Evolutionary conservation across 2,888 invertebrate species (phyloP).

Genomic region (Julus scandinavius): DNA sequence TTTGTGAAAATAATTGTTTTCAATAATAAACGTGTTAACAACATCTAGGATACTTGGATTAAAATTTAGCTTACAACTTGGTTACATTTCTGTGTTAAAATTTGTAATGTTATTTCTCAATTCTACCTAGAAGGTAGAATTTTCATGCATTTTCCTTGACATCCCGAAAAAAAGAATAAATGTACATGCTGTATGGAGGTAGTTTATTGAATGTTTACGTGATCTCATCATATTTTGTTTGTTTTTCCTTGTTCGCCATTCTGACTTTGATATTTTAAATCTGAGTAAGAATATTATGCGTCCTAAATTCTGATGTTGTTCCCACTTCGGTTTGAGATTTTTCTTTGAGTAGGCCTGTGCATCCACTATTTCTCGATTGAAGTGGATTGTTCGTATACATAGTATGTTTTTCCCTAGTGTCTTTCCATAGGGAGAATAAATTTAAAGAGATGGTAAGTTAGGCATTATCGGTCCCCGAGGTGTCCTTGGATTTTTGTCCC

Average conservation of each 20-base stretch:
- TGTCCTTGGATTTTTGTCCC: conserved; percentile 10
- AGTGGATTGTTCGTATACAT: neutral
- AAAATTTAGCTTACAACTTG: no score
- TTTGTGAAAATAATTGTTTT: no score
- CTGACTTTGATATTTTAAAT: conserved; percentile 8
- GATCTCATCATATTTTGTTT: neutral
- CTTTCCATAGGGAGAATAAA: neutral
- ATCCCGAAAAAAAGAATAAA: neutral
- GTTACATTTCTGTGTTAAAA: no score
- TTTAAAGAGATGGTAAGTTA: neutral
- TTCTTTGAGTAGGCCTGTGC: neutral
- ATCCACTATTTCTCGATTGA: neutral
- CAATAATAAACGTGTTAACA: no score
- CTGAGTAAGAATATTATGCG: neutral
- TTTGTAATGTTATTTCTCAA: no score
- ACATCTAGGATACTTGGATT: no score
- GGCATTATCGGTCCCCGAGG: neutral
- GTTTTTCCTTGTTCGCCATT: neutral
- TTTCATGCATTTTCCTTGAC: neutral
- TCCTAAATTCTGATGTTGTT: neutral
- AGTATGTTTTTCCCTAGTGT: neutral
- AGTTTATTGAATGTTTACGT: neutral
- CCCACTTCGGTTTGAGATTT: neutral
- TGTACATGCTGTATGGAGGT: neutral
- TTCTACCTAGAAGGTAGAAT: neutral